Conservation (phyloP, 1,140 invertebrate genomes). For the Vanessa tameamea region DNA sequence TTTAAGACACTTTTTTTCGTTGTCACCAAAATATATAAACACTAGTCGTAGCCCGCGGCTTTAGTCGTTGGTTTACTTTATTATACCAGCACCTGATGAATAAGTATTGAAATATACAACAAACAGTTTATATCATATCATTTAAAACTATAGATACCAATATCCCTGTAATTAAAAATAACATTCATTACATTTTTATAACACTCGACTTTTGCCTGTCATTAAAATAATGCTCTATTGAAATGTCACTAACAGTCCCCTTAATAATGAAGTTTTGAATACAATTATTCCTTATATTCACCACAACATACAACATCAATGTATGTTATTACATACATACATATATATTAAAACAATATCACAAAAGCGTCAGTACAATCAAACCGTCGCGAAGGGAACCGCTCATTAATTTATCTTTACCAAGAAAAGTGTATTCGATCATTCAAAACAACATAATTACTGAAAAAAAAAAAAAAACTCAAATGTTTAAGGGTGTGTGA, state of each 20-base stretch:
- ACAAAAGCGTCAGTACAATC: slow-evolving; percentile 26
- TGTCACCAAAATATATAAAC: no score
- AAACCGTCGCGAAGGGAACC: slow-evolving; percentile 8
- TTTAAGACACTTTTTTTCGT: background rate
- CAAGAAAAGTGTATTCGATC: slow-evolving; percentile 59
- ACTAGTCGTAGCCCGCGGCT: no score
- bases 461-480: slow-evolving; percentile 66
- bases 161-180: no score
- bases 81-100: no score
- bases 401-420: slow-evolving; percentile 62
- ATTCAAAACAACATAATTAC: slow-evolving; percentile 70
- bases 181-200: no score
- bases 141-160: no score
- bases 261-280: background rate
- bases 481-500: slow-evolving; percentile 72
- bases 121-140: no score
- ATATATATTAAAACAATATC: slow-evolving; percentile 3
- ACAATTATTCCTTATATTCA: background rate
- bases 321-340: background rate
- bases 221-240: no score
- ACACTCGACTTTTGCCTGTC: no score
- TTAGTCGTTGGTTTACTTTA: no score
- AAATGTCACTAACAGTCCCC: background rate
- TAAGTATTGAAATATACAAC: no score
- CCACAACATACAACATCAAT: background rate